Conservation (phyloP, 2,888 invertebrate genomes). For the Eudasyphora cyanicolor region DNA sequence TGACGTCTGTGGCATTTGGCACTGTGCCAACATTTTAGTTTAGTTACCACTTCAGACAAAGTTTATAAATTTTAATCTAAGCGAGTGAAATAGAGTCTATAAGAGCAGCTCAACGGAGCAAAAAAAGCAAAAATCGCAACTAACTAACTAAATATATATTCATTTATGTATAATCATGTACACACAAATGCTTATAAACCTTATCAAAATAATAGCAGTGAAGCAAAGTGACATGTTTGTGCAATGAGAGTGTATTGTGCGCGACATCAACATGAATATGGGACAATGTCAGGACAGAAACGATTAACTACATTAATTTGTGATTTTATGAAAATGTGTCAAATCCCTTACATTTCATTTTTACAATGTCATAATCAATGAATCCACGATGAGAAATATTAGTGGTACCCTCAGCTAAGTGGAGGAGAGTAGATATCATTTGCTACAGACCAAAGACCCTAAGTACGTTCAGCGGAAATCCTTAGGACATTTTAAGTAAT, state of each 20-base stretch:
- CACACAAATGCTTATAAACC: background rate
- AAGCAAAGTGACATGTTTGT: background rate
- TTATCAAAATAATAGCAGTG: conserved; percentile 8
- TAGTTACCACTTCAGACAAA: conserved; percentile 62
- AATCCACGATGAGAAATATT: too few relatives aligned
- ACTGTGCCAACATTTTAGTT: conserved; percentile 60
- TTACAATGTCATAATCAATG: too few relatives aligned
- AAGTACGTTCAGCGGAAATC: too few relatives aligned
- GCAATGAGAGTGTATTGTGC: background rate
- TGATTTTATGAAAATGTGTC: too few relatives aligned
- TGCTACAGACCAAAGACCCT: too few relatives aligned
- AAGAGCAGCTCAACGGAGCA: conserved; percentile 11
- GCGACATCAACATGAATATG: too few relatives aligned
- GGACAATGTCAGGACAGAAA: too few relatives aligned
- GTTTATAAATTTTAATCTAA: conserved; percentile 60
- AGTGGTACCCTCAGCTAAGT: too few relatives aligned
- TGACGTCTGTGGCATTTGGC: conserved; percentile 64
- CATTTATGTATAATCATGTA: background rate
- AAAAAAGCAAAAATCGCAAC: background rate
- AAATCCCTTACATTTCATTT: too few relatives aligned
- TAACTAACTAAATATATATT: background rate
- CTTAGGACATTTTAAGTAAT: too few relatives aligned
- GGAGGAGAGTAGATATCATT: too few relatives aligned
- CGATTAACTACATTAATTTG: too few relatives aligned
- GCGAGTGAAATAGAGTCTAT: conserved; percentile 46